phyloP scores from a whole-genome alignment of 2,113 vertebrate species.

The Bungarus multicinctus region DNA sequence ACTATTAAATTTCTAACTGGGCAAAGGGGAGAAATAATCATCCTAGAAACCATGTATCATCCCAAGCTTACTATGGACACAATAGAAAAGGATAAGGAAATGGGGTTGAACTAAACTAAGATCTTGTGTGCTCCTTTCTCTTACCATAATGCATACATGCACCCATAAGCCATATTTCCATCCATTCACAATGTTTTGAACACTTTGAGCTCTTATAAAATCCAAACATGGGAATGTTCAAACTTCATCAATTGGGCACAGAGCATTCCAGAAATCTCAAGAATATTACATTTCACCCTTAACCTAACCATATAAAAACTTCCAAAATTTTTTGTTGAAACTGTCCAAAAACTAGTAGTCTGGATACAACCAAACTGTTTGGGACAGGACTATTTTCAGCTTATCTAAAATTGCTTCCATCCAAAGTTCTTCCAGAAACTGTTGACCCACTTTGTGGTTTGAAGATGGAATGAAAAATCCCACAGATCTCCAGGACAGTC shows the following conservation, averaged over 20 bases:
- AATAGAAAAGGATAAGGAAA: background rate
- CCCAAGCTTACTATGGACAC: background rate
- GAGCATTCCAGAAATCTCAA: background rate
- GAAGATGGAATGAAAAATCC: background rate
- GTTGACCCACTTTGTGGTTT: background rate
- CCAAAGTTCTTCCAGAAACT: background rate
- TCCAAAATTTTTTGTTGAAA: rapidly evolving
- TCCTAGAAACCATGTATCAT: background rate
- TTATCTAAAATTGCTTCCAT: background rate
- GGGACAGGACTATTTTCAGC: background rate
- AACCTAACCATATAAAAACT: background rate
- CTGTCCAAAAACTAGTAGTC: background rate
- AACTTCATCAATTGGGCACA: background rate
- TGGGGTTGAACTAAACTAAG: background rate
- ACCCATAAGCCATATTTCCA: constrained; percentile 14
- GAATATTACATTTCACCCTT: background rate
- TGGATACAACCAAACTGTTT: background rate
- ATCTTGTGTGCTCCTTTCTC: background rate
- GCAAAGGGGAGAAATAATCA: background rate
- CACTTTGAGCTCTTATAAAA: background rate
- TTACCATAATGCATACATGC: constrained; percentile 17
- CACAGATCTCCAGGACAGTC: background rate
- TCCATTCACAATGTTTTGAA: background rate
- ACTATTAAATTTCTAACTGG: constrained; percentile 30
- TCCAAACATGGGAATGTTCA: background rate